Base-by-base conservation (phyloP, 2,797 vertebrate species). In the Poeciliopsis infans region DNA sequence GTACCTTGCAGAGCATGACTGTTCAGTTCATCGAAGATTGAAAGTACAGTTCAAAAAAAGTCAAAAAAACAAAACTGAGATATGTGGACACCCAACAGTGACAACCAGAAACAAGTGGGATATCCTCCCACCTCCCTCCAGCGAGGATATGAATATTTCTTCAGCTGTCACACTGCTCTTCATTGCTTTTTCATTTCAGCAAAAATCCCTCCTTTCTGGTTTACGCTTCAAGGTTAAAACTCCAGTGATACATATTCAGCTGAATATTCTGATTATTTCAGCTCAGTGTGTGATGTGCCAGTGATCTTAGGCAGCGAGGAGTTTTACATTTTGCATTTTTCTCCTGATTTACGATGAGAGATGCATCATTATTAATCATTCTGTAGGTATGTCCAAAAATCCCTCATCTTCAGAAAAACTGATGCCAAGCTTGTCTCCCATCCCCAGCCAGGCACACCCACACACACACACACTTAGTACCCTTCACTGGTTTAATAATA, bases 301-400 rank as follows among this genome's bases (percentile, higher is more conserved):
- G 57, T 25, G 46, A 70, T 77, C 25, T 68, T 8, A 28, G n/a
- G 39, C 55, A 59, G 74, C 2, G 12, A 46, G 4, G 49, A 51
- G 20, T 47, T 28, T 70, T 73, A 81, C 49, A 83, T 81, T 53
- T 82, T 61, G 53, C 33, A 78, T 74, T 66, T 46, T 55, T 59
- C 72, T 79, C n/a, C 15, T 78, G 64, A 76, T 75, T 80, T 77
- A 80, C 49, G 70, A 80, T 45, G 36, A 79, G 20, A 82, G 45
- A 18, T 4, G 53, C 7, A 16, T 55, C 18, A 76, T 69, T 75
- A 59, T 72, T 68, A 74, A 73, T 83, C 18, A 61, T 59, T 79
- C 66, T 57, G 45, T 25, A 49, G 51, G 5, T 70, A 74, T 76
- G 53, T 66, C 25, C 31, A 41, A 66, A 72, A 82, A 71, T 69